Evolutionary conservation across 1,140 invertebrate genomes (phyloP), one percentile per base, ranked within the genome.

Genomic region (Arion vulgaris): DNA sequence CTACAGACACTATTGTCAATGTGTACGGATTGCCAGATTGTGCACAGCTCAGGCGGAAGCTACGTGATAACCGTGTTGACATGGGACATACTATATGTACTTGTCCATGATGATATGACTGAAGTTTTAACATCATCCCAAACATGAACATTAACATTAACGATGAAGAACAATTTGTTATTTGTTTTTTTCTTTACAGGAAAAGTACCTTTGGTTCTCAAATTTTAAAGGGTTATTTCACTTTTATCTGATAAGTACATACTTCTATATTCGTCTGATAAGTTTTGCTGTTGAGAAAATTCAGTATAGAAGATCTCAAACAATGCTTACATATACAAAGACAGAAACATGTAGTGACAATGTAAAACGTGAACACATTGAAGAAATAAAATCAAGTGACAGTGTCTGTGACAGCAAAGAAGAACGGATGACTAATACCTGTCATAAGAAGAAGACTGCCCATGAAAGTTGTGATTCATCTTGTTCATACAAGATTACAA

Each of bases 401-500:
- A 49, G 9, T 49, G 45, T 49, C 19, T 19, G 53, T 57, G 53
- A 57, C 9, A n/a, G 26, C 23, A 19, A 5, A 57, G 53, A 23
- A n/a, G 19, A 19, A 23, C 4, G 53, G 1, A 57, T 57, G 53
- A n/a, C 53, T 23, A 23, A 57, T 57, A 23, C 53, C 26, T 57
- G 26, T 23, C 9, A 57, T 15, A 5, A 57, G 26, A 15, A 23
- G 17, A 57, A 23, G 15, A 19, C 53, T 23, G 53, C 1, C 26
- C 9, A 23, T n/a, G 23, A 57, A 2, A 57, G 5, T 57, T 57
- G 17, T 23, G n/a, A 26, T 57, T 9, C 11, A 23, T 34, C 4
- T 82, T 39, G 73, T 17, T 66, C 83, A 49, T 75, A 89, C 69
- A 53, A 39, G 28, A 78, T 84, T 15, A 86, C 85, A 0, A 82